phyloP scores from a whole-genome alignment of 2,113 vertebrate species.

The Thalassarche chlororhynchos region DNA sequence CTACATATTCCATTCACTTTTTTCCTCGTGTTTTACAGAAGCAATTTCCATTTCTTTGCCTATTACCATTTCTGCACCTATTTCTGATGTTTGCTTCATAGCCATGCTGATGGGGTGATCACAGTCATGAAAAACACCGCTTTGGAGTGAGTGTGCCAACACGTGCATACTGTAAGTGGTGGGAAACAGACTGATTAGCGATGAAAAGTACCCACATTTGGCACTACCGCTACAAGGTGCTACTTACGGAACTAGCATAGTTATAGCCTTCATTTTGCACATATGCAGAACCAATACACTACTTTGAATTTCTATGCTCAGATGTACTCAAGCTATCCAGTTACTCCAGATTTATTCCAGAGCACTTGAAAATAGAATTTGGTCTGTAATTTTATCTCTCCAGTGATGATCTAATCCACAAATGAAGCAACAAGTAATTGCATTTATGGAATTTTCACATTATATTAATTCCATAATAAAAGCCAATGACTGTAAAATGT shows the following conservation, averaged over 20 bases:
- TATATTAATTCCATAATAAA: neutral
- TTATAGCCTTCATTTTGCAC: neutral
- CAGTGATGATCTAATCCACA: neutral
- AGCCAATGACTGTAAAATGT: neutral
- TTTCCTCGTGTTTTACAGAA: neutral
- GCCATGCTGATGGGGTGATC: neutral
- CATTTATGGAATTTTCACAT: neutral
- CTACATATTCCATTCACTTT: neutral
- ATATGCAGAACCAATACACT: neutral
- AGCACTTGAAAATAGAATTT: conserved; percentile 8
- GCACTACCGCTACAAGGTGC: neutral
- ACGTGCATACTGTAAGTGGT: neutral
- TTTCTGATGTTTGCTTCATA: neutral
- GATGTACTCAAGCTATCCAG: neutral
- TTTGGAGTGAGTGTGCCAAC: neutral
- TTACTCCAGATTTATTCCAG: neutral
- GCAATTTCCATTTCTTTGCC: neutral
- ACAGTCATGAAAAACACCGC: neutral
- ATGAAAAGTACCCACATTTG: neutral
- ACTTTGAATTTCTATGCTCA: neutral
- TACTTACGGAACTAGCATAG: neutral
- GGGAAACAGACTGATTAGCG: neutral
- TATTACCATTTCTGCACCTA: neutral
- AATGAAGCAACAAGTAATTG: neutral
- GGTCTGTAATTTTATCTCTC: neutral